Evolutionary conservation across 2,888 invertebrate genomes (phyloP).

Genomic region (Lomographa bimaculata): DNA sequence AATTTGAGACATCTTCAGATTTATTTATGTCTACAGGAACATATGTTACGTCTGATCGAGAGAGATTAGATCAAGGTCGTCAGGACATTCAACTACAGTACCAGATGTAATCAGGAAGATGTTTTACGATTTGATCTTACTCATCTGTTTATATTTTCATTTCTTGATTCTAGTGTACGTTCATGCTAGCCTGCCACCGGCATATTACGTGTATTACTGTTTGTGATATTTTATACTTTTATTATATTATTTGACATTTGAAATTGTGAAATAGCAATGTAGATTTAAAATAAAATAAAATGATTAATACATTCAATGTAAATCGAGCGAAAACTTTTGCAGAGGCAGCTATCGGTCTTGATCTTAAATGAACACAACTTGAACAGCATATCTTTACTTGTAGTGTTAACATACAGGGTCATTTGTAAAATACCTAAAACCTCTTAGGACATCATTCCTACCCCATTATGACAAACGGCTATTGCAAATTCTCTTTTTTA

Average conservation of each 20-base stretch:
- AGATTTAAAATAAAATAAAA: not conserved
- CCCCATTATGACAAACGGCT: no score
- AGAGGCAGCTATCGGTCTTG: no score
- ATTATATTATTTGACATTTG: no score
- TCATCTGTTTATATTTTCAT: constrained; percentile 31
- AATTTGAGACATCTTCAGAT: not conserved
- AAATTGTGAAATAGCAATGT: no score
- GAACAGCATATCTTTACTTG: no score
- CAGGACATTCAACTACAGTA: constrained; percentile 19
- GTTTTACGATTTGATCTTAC: constrained; percentile 28
- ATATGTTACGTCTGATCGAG: constrained; percentile 8
- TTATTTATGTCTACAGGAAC: constrained; percentile 10
- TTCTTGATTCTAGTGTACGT: constrained; percentile 33
- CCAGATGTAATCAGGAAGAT: constrained; percentile 18
- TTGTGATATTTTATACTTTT: constrained; percentile 24
- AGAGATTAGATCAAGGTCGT: constrained; percentile 24
- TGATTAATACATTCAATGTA: not conserved
- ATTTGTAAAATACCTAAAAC: no score
- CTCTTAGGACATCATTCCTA: no score
- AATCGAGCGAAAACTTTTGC: no score
- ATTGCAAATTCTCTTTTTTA: no score
- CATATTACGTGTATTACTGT: constrained; percentile 34
- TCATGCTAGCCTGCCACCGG: constrained; percentile 31
- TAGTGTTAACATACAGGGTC: no score
- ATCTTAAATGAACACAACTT: no score